A percentile compares a stretch with the other conserved stretches of the same genome.
Conservation (phyloP, 2,113 vertebrate genomes). For the Theristicus caerulescens region DNA sequence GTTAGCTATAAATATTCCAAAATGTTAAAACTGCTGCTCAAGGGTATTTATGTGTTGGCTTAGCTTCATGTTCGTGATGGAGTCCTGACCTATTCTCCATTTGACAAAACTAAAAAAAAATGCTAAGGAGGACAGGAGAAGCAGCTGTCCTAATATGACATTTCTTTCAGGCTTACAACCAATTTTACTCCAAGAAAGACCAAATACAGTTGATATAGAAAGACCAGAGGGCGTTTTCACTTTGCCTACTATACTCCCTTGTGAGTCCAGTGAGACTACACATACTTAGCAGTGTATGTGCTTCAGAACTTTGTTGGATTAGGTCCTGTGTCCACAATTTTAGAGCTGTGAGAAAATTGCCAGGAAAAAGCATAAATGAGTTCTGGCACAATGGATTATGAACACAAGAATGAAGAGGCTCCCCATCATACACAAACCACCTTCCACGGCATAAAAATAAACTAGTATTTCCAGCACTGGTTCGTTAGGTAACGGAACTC, state of each 20-base stretch:
- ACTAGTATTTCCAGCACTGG: neutral
- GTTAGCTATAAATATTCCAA: conserved; percentile 22
- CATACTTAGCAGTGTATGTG: neutral
- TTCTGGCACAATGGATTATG: neutral
- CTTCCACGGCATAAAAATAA: neutral
- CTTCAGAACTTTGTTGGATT: conserved; percentile 5
- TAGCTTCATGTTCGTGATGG: neutral
- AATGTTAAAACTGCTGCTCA: conserved; percentile 24
- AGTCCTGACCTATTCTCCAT: conserved; percentile 30
- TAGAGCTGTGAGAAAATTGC: conserved; percentile 27
- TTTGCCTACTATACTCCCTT: neutral
- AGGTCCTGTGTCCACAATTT: conserved; percentile 5
- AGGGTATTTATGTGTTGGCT: conserved; percentile 19
- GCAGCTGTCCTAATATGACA: conserved; percentile 34
- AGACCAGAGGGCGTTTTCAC: neutral
- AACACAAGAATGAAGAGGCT: neutral
- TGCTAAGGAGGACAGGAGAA: neutral
- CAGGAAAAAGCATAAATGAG: conserved; percentile 41
- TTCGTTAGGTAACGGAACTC: neutral
- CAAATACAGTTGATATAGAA: neutral
- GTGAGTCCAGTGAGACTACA: neutral
- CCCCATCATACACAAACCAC: neutral
- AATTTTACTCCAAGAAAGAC: neutral
- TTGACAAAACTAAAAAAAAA: neutral
- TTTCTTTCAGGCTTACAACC: conserved; percentile 2